Evolutionary conservation across 2,113 vertebrate species (phyloP).

Genomic region (Onychostoma macrolepis): DNA sequence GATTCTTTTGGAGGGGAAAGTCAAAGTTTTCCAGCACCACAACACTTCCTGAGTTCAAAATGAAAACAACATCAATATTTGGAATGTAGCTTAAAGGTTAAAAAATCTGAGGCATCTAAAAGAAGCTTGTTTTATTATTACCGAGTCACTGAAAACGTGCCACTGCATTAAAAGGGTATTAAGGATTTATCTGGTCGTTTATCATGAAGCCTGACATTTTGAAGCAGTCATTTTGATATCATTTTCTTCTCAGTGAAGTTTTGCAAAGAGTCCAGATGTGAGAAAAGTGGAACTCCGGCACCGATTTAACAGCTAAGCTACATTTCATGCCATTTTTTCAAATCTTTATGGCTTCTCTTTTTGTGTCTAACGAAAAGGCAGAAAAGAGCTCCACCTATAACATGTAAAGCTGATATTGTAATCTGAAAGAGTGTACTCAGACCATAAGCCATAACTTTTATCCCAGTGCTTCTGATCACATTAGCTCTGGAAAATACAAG

Average conservation of each 20-base stretch:
- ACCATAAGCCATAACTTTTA: background rate
- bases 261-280: slow-evolving; percentile 6
- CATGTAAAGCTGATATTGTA: background rate
- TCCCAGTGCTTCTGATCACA: background rate
- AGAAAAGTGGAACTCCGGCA: background rate
- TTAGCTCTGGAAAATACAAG: background rate
- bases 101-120: background rate
- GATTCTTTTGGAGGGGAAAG: background rate
- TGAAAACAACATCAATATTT: background rate
- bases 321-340: background rate
- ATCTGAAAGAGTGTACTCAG: background rate
- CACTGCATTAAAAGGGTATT: background rate
- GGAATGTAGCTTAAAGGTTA: background rate
- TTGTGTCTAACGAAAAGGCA: background rate
- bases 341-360: background rate
- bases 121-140: background rate
- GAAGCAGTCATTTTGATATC: background rate
- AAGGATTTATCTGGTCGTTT: background rate
- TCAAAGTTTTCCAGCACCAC: background rate
- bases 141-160: background rate
- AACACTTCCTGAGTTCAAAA: background rate
- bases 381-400: background rate
- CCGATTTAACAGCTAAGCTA: background rate
- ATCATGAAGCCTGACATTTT: slow-evolving; percentile 2
- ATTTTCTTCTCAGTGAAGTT: background rate